Conservation (phyloP, 2,888 invertebrate species). For the Eumerus sabulonum region DNA sequence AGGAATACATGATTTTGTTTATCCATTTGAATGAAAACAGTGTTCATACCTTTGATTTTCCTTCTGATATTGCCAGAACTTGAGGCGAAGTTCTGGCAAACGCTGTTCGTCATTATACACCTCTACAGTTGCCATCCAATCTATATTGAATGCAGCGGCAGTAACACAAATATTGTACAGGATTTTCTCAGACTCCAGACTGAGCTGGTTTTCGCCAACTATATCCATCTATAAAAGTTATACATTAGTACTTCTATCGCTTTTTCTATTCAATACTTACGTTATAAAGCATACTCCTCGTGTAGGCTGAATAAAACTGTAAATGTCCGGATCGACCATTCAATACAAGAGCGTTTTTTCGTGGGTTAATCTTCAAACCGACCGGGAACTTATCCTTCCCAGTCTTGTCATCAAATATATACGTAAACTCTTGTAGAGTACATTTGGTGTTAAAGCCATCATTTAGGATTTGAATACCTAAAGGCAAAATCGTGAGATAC, state of each 20-base stretch:
- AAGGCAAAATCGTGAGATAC: not conserved
- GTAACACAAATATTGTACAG: conserved; percentile 84
- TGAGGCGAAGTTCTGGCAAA: conserved; percentile 83
- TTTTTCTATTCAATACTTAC: conserved; percentile 79
- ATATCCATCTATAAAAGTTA: conserved; percentile 83
- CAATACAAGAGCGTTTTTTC: conserved; percentile 83
- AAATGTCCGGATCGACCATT: conserved; percentile 87
- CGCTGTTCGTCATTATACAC: conserved; percentile 82
- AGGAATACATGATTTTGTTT: conserved; percentile 42
- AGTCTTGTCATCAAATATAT: conserved; percentile 80
- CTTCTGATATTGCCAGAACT: conserved; percentile 86
- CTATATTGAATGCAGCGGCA: conserved; percentile 83
- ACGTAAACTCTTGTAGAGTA: conserved; percentile 85
- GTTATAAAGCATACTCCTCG: conserved; percentile 84
- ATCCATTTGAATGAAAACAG: conserved; percentile 80
- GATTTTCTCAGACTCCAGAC: conserved; percentile 81
- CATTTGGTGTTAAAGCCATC: conserved; percentile 80
- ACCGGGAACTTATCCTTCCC: conserved; percentile 79
- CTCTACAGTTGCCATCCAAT: conserved; percentile 88
- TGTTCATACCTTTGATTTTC: conserved; percentile 82
- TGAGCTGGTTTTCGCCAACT: conserved; percentile 85
- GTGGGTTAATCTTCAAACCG: conserved; percentile 81
- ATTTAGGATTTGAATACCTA: conserved; percentile 81
- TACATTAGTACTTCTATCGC: not conserved
- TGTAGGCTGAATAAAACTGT: conserved; percentile 85